Base-by-base conservation (phyloP, 1,140 invertebrate genomes). In the Drosophila neocordata region DNA sequence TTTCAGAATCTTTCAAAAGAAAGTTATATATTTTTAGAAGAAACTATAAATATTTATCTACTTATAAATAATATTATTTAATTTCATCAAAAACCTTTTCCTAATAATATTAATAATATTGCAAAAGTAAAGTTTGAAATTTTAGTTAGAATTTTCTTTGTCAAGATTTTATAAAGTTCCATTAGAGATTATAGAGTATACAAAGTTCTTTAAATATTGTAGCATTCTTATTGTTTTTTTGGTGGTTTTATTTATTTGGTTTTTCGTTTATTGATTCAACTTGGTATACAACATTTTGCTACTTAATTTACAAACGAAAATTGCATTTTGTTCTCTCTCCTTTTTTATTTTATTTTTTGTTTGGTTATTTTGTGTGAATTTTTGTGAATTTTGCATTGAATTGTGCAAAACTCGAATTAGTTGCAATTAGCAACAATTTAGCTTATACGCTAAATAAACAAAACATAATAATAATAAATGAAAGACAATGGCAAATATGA, bases 361-460 rank as follows among this genome's bases (percentile, higher is more conserved):
- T 76, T 77, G 63, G 78, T 79, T 87, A 87, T 87, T 87, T 87
- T 87, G 82, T 87, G 82, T 60, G 82, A 87, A 64, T 87, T 87
- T 88, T 87, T 82, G 53, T 78, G 59, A 65, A 84, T 66, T 81
- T 82, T 57, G 71, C 77, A 84, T 77, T 84, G 82, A 85, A 81
- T 78, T 85, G 81, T 87, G 74, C 79, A 87, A 88, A 77, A 68
- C 27, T 53, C 60, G 71, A 88, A 87, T 87, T 87, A 87, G 82
- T 62, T 63, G 71, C 75, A 87, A 87, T 87, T 87, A 87, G 77
- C 81, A 73, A 56, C 77, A 85, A 84, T 76, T 76, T 76, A 64
- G 72, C 62, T 69, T 65, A 44, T 11, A 34, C 37, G 60, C 58
- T 67, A 35, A 41, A 52, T 35, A 60, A 66, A 65, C 37, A 76